These are phyloP conservation scores for Palythoa heliodiscus DNA, from an alignment of 92 coral and sea anemone genomes.

Conservation along the genomic window DNA sequence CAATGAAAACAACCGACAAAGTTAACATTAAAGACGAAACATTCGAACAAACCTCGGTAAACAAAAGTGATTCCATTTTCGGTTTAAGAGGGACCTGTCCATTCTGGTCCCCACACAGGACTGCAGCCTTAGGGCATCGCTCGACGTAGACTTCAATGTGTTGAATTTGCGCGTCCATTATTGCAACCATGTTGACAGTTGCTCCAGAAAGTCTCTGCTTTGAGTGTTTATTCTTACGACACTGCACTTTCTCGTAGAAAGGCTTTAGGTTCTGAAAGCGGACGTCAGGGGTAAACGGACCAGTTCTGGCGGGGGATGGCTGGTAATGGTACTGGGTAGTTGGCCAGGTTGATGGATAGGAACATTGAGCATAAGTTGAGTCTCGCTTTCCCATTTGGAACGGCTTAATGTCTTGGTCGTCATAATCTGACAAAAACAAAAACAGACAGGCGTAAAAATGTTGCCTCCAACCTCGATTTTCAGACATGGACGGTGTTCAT, in stretches of 20 bases:
- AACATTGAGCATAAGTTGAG: constrained; percentile 26
- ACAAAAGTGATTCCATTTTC: constrained; percentile 80
- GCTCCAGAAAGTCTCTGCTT: constrained; percentile 88
- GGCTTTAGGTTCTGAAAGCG: constrained; percentile 46
- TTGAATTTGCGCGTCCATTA: constrained; percentile 79
- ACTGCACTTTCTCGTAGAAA: constrained; percentile 68
- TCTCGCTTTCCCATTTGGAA: constrained; percentile 46
- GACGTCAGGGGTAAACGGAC: constrained; percentile 36
- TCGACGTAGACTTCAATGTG: constrained; percentile 91
- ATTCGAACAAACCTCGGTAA: constrained; percentile 73
- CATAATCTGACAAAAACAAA: constrained; percentile 20
- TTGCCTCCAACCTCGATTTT: not conserved
- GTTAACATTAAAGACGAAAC: not conserved
- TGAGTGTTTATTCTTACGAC: constrained; percentile 93
- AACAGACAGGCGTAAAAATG: not conserved
- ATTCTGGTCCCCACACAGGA: constrained; percentile 87
- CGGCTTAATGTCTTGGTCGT: constrained; percentile 42
- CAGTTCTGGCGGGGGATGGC: constrained; percentile 35
- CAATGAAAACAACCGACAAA: not conserved
- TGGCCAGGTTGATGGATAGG: constrained; percentile 35
- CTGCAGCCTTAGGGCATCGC: constrained; percentile 93
- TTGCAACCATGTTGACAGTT: constrained; percentile 79
- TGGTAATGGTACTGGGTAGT: constrained; percentile 38
- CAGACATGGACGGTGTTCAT: no score
- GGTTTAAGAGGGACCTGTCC: constrained; percentile 92